These are phyloP conservation scores for Rhinogobius similis DNA, from an alignment of 2,113 vertebrate species.

Conservation along the genomic window DNA sequence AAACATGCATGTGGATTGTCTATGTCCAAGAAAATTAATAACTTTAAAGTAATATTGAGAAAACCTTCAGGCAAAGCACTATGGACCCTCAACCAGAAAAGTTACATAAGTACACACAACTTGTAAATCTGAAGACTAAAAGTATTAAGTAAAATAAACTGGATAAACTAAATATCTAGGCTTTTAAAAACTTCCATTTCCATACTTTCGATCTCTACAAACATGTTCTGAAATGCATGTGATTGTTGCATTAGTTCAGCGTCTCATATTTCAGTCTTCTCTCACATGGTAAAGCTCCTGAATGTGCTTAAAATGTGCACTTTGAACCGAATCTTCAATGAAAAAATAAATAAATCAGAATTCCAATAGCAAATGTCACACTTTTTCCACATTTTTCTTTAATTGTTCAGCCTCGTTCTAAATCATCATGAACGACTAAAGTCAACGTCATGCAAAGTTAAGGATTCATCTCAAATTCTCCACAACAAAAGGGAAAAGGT, in stretches of 20 bases:
- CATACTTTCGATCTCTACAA: not conserved
- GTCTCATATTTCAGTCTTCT: not conserved
- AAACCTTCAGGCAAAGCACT: not conserved
- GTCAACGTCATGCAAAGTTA: slow-evolving; percentile 31
- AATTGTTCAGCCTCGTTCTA: not conserved
- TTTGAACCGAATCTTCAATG: not conserved
- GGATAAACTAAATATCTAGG: not conserved
- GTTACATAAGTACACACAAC: no score
- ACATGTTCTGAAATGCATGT: not conserved
- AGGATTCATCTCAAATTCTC: slow-evolving; percentile 24
- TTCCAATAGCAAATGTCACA: no score
- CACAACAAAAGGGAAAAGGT: slow-evolving; percentile 43
- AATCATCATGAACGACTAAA: not conserved
- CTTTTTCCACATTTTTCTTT: not conserved
- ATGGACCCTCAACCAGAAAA: no score
- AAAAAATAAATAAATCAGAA: no score
- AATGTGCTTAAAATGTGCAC: not conserved
- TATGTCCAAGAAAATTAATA: not conserved
- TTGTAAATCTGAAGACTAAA: no score
- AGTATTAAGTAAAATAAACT: no score
- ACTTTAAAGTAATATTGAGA: not conserved
- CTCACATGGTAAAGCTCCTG: not conserved
- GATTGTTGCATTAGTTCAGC: not conserved
- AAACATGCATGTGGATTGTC: not conserved
- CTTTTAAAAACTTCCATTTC: no score